Conservation (phyloP, 1,140 invertebrate species). For the Paracyclopina nana region DNA sequence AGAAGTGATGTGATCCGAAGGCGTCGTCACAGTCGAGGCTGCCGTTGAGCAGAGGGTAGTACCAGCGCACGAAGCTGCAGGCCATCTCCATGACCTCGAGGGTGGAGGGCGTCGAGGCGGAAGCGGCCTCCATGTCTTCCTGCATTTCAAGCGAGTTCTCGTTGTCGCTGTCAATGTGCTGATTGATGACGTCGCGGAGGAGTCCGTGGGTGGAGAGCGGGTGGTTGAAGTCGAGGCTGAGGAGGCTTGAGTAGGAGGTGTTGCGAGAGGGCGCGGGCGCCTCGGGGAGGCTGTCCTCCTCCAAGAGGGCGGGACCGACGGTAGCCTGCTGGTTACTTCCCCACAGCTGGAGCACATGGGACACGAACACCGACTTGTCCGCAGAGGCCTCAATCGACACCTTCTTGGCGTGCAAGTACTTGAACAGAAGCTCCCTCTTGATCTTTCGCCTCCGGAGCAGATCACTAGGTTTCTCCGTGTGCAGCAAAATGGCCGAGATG, state of each 20-base stretch:
- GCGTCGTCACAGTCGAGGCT: constrained; percentile 21
- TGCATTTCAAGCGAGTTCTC: background rate
- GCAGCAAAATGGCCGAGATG: constrained; percentile 9
- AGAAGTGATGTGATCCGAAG: constrained; percentile 35
- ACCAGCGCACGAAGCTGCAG: constrained; percentile 37
- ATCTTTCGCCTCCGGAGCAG: constrained; percentile 12
- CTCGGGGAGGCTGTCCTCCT: constrained; percentile 12
- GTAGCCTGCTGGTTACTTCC: background rate
- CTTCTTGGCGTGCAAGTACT: constrained; percentile 8
- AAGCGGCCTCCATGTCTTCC: background rate
- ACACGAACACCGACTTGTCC: constrained; percentile 8
- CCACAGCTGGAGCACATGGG: constrained; percentile 6
- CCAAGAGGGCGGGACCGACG: background rate
- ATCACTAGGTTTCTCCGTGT: constrained; percentile 9
- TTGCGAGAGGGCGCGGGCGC: constrained; percentile 15
- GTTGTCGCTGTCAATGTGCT: background rate
- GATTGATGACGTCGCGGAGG: background rate
- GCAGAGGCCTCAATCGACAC: constrained; percentile 3
- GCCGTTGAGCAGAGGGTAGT: constrained; percentile 35
- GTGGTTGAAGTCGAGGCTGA: background rate
- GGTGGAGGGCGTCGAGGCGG: background rate
- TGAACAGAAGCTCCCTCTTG: constrained; percentile 12
- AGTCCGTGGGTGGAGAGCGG: background rate
- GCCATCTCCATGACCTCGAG: constrained; percentile 28
- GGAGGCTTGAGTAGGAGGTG: constrained; percentile 9